These are phyloP conservation scores for Bicyclus anynana DNA, from an alignment of 1,140 invertebrate species.

Conservation along the genomic window DNA sequence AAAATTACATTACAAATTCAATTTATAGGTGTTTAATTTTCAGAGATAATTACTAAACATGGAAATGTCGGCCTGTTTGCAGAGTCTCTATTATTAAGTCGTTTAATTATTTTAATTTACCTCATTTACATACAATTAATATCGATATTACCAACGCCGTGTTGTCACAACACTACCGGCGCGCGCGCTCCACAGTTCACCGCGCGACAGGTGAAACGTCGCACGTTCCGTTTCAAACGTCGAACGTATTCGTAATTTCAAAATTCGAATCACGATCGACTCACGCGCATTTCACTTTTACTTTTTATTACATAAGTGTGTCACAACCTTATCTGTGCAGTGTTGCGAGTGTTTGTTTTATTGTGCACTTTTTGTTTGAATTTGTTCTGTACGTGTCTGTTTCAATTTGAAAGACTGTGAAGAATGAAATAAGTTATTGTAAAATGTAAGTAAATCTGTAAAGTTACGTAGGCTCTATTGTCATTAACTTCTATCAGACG, in stretches of 20 bases:
- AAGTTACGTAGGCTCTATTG: neutral
- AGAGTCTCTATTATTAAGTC: no score
- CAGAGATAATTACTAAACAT: no score
- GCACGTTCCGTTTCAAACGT: constrained; percentile 39
- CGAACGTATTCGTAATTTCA: constrained; percentile 21
- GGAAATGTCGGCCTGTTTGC: no score
- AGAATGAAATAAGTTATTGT: constrained; percentile 1
- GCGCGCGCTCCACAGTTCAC: constrained; percentile 38
- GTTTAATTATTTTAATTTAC: no score
- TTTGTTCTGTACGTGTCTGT: neutral
- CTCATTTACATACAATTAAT: neutral
- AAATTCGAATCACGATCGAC: constrained; percentile 39
- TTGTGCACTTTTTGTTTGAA: constrained; percentile 15
- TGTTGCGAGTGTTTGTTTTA: constrained; percentile 5
- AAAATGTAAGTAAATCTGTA: constrained; percentile 4
- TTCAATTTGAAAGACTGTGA: neutral
- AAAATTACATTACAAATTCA: no score
- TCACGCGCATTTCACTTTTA: constrained; percentile 48
- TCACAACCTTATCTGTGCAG: constrained; percentile 30
- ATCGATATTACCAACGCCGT: no score
- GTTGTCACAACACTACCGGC: constrained; percentile 31
- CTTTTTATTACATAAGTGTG: constrained; percentile 49
- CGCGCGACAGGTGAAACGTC: constrained; percentile 49
- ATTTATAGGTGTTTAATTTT: no score
- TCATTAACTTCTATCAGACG: neutral